Evolutionary conservation across 2,888 invertebrate genomes (phyloP), one percentile per base, ranked within the genome.

Genomic region (Empis livida): DNA sequence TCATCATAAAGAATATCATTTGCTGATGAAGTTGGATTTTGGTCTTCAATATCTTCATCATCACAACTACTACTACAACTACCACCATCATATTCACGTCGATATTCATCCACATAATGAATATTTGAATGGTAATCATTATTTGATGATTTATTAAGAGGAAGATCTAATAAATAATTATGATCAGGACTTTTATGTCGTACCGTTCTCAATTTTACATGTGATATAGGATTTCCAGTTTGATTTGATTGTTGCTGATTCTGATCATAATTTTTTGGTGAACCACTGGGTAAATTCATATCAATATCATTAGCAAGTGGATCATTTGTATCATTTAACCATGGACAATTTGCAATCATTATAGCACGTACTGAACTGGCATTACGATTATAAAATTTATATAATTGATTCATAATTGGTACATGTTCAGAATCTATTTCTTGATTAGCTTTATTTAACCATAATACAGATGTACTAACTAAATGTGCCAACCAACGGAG

Each of bases 371-470:
- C 79, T 1, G 86, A 84, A 57, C 86, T 84, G 5, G 86, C 85
- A 67, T 85, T 87, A 17, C 77, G 73, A 65, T 88, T 89, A 62
- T 84, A 84, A 64, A 90, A 88, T 56, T 76, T 75, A 55, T 77
- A 82, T 52, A 85, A 65, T 58, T 79, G 79, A 59, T 79, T 80
- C 67, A 84, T 79, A 42, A 89, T 82, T 0, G 86, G 84, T 38
- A 84, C 80, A 60, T 83, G 79, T 61, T 88, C 88, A 0, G 85
- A 84, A 51, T 81, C 79, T 3, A 79, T 74, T 64, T 87, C 87
- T 62, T 88, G 87, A 49, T 80, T 83, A 5, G 88, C 88, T 69
- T 85, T 86, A 67, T 85, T 88, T 2, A 89, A 70, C 82, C 84
- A 87, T 30, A 89, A 70, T 39, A 83, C 76, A 17, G 86, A 86